Evolutionary conservation across 2,888 invertebrate genomes (phyloP).

Genomic region (Phania funesta): DNA sequence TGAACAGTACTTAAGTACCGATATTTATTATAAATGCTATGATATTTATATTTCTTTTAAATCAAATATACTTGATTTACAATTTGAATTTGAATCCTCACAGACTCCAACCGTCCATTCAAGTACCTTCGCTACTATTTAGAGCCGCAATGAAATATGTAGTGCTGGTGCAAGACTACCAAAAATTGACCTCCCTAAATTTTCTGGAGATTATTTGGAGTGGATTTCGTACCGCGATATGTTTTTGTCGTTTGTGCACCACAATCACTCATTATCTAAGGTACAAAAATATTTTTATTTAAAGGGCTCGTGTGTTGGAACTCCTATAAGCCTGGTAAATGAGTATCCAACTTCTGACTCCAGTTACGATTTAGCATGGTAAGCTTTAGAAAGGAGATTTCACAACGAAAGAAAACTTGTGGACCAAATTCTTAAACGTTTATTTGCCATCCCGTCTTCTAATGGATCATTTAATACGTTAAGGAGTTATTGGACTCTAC

Average conservation of each 20-base stretch:
- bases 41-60: slow-evolving; percentile 37
- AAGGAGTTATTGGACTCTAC: too few species aligned
- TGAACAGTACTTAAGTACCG: slow-evolving; percentile 12
- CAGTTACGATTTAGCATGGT: slow-evolving; percentile 44
- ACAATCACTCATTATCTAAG: slow-evolving; percentile 13
- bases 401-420: slow-evolving; percentile 39
- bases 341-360: slow-evolving; percentile 49
- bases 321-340: slow-evolving; percentile 34
- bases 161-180: too few species aligned
- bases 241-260: not conserved
- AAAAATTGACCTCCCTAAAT: slow-evolving; percentile 32
- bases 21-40: slow-evolving; percentile 33
- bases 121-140: slow-evolving; percentile 11
- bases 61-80: slow-evolving; percentile 30
- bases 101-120: slow-evolving; percentile 12
- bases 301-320: not conserved
- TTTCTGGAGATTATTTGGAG: slow-evolving; percentile 41
- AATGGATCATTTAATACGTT: too few species aligned
- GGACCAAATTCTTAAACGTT: slow-evolving; percentile 39
- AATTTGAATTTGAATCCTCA: slow-evolving; percentile 7
- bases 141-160: slow-evolving; percentile 30
- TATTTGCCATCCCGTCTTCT: slow-evolving; percentile 32
- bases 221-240: slow-evolving; percentile 29
- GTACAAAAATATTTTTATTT: slow-evolving; percentile 51
- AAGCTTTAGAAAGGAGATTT: slow-evolving; percentile 30